Conservation (phyloP, 2,113 vertebrate species). For the Callionymus lyra region DNA sequence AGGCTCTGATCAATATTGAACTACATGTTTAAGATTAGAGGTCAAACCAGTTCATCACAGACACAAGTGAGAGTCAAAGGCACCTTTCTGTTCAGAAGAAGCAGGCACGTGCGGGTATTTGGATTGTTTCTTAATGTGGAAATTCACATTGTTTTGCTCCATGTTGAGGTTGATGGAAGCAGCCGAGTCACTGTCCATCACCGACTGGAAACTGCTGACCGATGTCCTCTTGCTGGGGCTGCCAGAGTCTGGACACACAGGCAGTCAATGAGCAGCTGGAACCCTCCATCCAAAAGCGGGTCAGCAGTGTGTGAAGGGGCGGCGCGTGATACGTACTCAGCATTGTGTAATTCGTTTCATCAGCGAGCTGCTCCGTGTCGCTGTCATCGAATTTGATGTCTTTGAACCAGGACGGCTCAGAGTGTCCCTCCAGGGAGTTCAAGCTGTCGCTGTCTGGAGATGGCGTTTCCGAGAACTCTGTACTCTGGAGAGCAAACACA, state of each 20-base stretch:
- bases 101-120: constrained; percentile 93
- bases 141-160: constrained; percentile 99
- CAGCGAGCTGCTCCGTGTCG: constrained; percentile 88
- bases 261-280: not conserved
- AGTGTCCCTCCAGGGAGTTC: constrained; percentile 95
- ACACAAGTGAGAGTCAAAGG: not conserved
- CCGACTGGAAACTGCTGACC: constrained; percentile 97
- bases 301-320: not conserved
- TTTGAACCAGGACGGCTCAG: constrained; percentile 97
- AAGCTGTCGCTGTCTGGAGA: constrained; percentile 95
- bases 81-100: constrained; percentile 91
- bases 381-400: constrained; percentile 99
- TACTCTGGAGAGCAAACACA: constrained; percentile 68
- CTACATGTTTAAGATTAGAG: not conserved
- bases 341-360: constrained; percentile 83
- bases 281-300: not conserved
- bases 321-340: constrained; percentile 65
- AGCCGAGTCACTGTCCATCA: constrained; percentile 94
- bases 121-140: constrained; percentile 99
- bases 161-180: constrained; percentile 97
- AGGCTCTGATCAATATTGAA: not conserved
- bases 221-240: constrained; percentile 97
- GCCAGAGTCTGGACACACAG: constrained; percentile 74
- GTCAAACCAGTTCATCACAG: too few species aligned
- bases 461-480: constrained; percentile 92